A percentile compares a stretch with the other conserved stretches of the same genome.
phyloP scores from a whole-genome alignment of 1,140 invertebrate genomes.

The Ericerus pela region DNA sequence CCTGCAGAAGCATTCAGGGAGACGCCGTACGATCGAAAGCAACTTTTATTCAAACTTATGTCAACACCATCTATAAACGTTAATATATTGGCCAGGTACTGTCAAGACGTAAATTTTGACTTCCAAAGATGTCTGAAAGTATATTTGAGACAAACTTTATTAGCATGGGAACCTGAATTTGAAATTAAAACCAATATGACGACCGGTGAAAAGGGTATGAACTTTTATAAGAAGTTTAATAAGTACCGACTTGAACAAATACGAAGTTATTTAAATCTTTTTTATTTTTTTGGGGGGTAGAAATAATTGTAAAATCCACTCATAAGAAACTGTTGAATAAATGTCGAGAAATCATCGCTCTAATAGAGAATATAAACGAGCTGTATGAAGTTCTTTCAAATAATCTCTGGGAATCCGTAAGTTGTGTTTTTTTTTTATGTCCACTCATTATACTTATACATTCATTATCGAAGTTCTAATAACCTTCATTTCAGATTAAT shows the following conservation, averaged over 20 bases:
- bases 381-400: constrained; percentile 20
- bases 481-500: constrained; percentile 26
- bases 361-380: constrained; percentile 26
- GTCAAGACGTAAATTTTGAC: constrained; percentile 29
- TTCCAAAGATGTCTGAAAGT: constrained; percentile 28
- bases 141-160: constrained; percentile 29
- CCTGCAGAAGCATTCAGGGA: constrained; percentile 24
- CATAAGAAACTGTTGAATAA: constrained; percentile 21
- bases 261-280: neutral
- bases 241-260: too few species aligned
- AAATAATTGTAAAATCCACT: neutral
- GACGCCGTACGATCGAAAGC: constrained; percentile 23
- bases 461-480: neutral
- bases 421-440: neutral
- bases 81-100: constrained; percentile 29
- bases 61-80: constrained; percentile 23
- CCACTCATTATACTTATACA: neutral
- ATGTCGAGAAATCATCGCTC: constrained; percentile 24
- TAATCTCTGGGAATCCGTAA: constrained; percentile 14
- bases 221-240: constrained; percentile 7
- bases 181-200: constrained; percentile 14
- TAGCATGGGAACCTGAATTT: constrained; percentile 31
- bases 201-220: constrained; percentile 16
- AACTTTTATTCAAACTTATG: constrained; percentile 28
- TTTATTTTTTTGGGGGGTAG: neutral